Evolutionary conservation across 2,888 invertebrate species (phyloP).

Genomic region (Esperia sulphurella): DNA sequence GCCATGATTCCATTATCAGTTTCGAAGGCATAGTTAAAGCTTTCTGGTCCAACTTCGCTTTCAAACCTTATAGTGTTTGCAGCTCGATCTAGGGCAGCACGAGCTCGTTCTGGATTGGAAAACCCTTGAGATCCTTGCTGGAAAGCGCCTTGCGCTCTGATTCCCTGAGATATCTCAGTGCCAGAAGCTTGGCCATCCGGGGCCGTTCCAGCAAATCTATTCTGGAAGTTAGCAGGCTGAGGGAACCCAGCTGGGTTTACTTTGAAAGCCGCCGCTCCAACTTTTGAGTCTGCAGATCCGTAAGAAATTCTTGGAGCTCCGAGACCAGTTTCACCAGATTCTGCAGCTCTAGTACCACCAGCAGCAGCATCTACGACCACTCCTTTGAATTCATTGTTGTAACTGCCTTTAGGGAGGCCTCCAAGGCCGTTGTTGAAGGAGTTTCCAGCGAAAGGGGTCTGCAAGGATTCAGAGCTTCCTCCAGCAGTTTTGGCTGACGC

Average conservation of each 20-base stretch:
- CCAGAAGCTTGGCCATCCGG: constrained; percentile 2
- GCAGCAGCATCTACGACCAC: constrained; percentile 64
- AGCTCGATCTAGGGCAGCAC: constrained; percentile 41
- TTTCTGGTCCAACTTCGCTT: constrained; percentile 46
- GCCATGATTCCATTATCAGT: constrained; percentile 64
- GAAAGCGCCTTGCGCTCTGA: constrained; percentile 3
- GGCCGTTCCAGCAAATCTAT: constrained; percentile 2
- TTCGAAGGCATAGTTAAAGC: constrained; percentile 54
- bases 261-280: constrained; percentile 64
- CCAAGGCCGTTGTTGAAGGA: constrained; percentile 31
- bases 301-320: constrained; percentile 55
- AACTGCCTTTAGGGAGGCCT: constrained; percentile 50
- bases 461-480: constrained; percentile 45
- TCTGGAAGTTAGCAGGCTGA: constrained; percentile 5
- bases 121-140: constrained; percentile 1
- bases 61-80: constrained; percentile 47
- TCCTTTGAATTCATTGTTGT: constrained; percentile 58
- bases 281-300: constrained; percentile 64
- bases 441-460: constrained; percentile 37
- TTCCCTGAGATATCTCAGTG: constrained; percentile 9
- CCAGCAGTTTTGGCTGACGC: constrained; percentile 52
- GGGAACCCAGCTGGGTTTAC: constrained; percentile 28
- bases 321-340: constrained; percentile 45
- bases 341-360: constrained; percentile 52
- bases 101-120: constrained; percentile 31